Percentiles rank a stretch among this genome's conserved stretches.
Conservation (phyloP, 35 echinoderm and acorn worm genomes). For the Diadema setosum region DNA sequence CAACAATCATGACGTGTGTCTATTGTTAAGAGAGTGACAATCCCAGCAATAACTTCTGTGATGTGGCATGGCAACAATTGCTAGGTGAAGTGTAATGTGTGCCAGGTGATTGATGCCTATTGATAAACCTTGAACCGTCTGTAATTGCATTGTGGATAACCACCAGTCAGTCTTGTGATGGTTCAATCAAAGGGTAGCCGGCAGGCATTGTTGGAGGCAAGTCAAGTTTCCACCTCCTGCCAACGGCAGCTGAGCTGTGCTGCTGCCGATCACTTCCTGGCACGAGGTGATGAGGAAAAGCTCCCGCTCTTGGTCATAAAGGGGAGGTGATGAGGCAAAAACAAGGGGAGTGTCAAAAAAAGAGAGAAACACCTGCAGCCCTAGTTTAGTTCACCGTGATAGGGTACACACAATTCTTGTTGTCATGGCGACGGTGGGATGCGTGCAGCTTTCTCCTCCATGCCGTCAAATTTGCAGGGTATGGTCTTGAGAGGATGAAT, state of each 20-base stretch:
- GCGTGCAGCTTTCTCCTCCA: neutral
- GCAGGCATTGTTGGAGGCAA: neutral
- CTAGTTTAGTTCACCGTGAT: neutral
- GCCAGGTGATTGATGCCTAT: neutral
- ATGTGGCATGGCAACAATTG: neutral
- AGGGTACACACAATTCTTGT: neutral
- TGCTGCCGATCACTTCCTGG: neutral
- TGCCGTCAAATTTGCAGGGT: neutral
- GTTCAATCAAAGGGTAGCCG: neutral
- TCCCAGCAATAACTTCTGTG: neutral
- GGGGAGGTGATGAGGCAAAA: neutral
- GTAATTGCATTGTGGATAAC: too few relatives aligned
- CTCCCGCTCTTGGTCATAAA: neutral
- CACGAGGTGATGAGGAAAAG: slow-evolving; percentile 6
- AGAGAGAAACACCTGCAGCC: neutral
- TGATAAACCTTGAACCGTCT: neutral
- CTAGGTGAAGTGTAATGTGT: neutral
- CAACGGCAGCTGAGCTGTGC: neutral
- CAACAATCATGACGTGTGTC: too few relatives aligned
- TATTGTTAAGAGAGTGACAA: too few relatives aligned
- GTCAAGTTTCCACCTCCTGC: neutral
- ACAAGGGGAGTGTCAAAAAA: neutral
- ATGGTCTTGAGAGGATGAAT: too few relatives aligned
- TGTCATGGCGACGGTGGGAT: neutral
- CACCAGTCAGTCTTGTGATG: too few relatives aligned